Conservation (phyloP, 2,888 invertebrate genomes). For the Dioctria rufipes region DNA sequence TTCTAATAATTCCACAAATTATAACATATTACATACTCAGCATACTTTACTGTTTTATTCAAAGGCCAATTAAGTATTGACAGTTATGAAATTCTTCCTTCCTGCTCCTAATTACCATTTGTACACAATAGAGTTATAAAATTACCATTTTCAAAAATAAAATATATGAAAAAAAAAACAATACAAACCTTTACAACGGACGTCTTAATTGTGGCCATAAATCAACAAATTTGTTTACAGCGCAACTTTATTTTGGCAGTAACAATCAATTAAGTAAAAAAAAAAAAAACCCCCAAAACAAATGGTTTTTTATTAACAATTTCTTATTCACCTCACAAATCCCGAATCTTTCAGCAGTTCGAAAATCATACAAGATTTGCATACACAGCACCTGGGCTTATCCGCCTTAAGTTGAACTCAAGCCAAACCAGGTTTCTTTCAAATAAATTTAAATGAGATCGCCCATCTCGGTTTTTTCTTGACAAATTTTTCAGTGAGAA, state of each 20-base stretch:
- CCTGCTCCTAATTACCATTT: not conserved
- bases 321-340: conserved; percentile 21
- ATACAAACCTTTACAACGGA: not conserved
- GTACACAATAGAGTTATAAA: not conserved
- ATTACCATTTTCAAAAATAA: not conserved
- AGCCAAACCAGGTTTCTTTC: not conserved
- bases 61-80: not conserved
- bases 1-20: no score
- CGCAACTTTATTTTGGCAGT: conserved; percentile 35
- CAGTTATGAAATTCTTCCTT: no score
- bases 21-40: not conserved
- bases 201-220: conserved; percentile 22
- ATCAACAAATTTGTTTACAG: conserved; percentile 21
- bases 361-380: conserved; percentile 23
- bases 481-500: not conserved
- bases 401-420: conserved; percentile 4
- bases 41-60: not conserved
- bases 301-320: not conserved
- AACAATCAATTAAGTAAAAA: conserved; percentile 36
- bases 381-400: conserved; percentile 35
- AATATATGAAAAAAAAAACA: not conserved
- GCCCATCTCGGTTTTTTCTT: conserved; percentile 9
- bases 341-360: conserved; percentile 20
- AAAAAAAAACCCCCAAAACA: conserved; percentile 19
- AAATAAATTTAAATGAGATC: conserved; percentile 36